These are phyloP conservation scores for Amblyopsis hoosieri DNA, from an alignment of 2,797 vertebrate species.

Conservation along the genomic window DNA sequence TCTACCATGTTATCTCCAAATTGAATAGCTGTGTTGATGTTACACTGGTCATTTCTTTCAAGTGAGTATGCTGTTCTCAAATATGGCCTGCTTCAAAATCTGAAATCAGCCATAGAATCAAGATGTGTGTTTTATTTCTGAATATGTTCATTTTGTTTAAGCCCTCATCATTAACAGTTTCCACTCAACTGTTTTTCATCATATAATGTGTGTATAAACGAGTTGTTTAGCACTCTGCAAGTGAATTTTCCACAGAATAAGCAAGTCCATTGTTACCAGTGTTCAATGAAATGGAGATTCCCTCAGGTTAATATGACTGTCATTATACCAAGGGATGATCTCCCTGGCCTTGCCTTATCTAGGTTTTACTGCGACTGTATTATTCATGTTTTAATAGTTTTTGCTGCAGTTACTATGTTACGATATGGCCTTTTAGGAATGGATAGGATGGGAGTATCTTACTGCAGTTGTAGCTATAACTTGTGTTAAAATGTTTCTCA, in stretches of 20 bases:
- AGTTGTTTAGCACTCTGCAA: constrained; percentile 11
- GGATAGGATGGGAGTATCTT: constrained; percentile 3
- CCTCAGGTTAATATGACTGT: constrained; percentile 66
- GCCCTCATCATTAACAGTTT: constrained; percentile 8
- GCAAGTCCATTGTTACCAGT: constrained; percentile 46
- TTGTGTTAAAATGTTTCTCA: constrained; percentile 22
- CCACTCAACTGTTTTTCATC: constrained; percentile 13
- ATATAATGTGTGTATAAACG: constrained; percentile 11
- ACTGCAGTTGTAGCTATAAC: constrained; percentile 7
- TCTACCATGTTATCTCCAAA: constrained; percentile 29
- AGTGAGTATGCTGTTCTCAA: constrained; percentile 35
- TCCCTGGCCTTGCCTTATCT: constrained; percentile 70
- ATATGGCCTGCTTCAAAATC: not conserved
- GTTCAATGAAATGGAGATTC: constrained; percentile 59
- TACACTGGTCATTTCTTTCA: constrained; percentile 46
- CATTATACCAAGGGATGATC: constrained; percentile 34
- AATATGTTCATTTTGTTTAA: constrained; percentile 14
- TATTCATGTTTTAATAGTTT: constrained; percentile 14
- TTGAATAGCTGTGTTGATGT: constrained; percentile 11
- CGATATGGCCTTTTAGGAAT: constrained; percentile 56
- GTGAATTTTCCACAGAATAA: constrained; percentile 14
- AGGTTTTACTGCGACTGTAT: constrained; percentile 34
- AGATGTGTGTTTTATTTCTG: constrained; percentile 12
- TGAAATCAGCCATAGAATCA: not conserved
- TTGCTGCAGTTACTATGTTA: constrained; percentile 27